Percentiles rank a stretch among this genome's conserved stretches.
Conservation (phyloP, 2,888 invertebrate species). For the Heliothis peltigera region DNA sequence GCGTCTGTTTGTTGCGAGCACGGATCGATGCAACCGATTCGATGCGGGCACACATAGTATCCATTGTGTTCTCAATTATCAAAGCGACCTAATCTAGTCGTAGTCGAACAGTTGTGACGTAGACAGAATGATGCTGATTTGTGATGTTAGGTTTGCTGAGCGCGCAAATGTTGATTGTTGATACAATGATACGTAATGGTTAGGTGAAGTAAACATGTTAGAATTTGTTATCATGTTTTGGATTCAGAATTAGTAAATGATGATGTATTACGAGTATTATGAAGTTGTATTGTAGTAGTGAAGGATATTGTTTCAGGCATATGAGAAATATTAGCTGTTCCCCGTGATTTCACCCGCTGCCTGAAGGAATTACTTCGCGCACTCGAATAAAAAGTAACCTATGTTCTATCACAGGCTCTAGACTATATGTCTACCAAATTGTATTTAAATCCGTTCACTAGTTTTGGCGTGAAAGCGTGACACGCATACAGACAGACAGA, state of each 20-base stretch:
- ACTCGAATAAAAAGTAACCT: too few species aligned
- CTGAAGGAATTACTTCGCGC: too few species aligned
- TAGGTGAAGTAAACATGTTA: conserved; percentile 5
- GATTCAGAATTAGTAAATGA: conserved; percentile 1
- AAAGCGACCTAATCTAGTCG: conserved; percentile 66
- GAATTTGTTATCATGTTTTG: not conserved
- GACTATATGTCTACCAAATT: too few species aligned
- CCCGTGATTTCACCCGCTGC: too few species aligned
- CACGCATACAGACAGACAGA: too few species aligned
- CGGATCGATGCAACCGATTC: conserved; percentile 58
- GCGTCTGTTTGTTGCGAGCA: conserved; percentile 61
- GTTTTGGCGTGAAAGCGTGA: too few species aligned
- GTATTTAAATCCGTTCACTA: too few species aligned
- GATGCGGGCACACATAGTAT: conserved; percentile 64
- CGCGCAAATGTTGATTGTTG: conserved; percentile 19
- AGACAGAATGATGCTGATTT: conserved; percentile 44
- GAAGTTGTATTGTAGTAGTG: not conserved
- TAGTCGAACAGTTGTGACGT: conserved; percentile 40
- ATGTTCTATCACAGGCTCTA: too few species aligned
- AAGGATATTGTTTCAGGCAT: not conserved
- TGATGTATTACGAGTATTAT: not conserved
- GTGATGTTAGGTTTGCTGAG: conserved; percentile 10
- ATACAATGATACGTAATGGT: conserved; percentile 9
- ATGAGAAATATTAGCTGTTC: too few species aligned
- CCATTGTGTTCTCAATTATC: conserved; percentile 65